Evolutionary conservation across 2,797 vertebrate species (phyloP).

Genomic region (Thaleichthys pacificus): DNA sequence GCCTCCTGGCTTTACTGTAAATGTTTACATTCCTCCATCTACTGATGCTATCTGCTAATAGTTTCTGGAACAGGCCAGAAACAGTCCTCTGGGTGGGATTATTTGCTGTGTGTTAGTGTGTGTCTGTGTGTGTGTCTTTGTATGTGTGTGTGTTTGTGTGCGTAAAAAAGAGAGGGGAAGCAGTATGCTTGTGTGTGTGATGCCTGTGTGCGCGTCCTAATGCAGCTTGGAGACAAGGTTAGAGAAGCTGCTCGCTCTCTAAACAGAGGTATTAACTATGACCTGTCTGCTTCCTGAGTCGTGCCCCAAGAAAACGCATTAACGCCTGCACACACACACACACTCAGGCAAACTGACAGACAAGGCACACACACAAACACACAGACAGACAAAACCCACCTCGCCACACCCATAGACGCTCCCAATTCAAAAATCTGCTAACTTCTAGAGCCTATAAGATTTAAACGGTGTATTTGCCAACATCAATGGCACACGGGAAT

Average conservation of each 20-base stretch:
- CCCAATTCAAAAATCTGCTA: background rate
- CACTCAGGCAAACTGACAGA: background rate
- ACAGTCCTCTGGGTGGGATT: constrained; percentile 72
- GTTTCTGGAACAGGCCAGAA: constrained; percentile 71
- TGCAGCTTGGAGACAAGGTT: constrained; percentile 57
- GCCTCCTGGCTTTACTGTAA: constrained; percentile 77
- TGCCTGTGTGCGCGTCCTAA: constrained; percentile 29
- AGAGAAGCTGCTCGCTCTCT: constrained; percentile 66
- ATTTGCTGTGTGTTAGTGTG: constrained; percentile 41
- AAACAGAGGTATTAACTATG: constrained; percentile 76
- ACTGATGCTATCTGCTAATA: constrained; percentile 80
- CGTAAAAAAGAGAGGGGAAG: too few species aligned
- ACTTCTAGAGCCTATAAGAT: background rate
- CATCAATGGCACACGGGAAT: background rate
- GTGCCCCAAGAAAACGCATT: constrained; percentile 57
- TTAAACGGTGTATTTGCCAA: constrained; percentile 20
- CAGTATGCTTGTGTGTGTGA: constrained; percentile 6
- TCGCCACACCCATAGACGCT: background rate
- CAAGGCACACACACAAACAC: constrained; percentile 10
- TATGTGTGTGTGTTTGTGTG: background rate
- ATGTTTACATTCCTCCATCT: constrained; percentile 81
- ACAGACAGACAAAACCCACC: background rate
- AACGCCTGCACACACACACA: constrained; percentile 27
- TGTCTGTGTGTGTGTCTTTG: constrained; percentile 4
- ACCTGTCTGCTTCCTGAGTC: constrained; percentile 69